Evolutionary conservation across 1,140 invertebrate species (phyloP).

Genomic region (Trachymyrmex septentrionalis): DNA sequence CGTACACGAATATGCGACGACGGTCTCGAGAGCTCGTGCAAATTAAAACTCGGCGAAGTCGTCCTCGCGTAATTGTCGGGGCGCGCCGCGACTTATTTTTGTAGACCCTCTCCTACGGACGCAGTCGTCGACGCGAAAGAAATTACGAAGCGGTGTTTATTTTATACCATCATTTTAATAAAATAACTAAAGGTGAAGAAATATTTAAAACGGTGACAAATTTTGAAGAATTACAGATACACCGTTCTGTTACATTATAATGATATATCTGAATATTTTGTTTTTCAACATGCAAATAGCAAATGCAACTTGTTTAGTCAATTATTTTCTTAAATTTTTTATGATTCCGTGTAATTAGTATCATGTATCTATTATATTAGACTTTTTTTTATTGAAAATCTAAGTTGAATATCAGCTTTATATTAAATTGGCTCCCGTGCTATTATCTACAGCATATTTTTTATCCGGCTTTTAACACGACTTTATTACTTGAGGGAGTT

Average conservation of each 20-base stretch:
- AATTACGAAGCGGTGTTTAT: slow-evolving; percentile 53
- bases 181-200: neutral
- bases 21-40: slow-evolving; percentile 51
- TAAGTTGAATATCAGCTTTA: neutral
- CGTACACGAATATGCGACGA: slow-evolving; percentile 30
- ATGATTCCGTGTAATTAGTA: neutral
- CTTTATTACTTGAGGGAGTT: slow-evolving; percentile 15
- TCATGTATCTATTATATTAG: neutral
- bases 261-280: neutral
- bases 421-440: neutral
- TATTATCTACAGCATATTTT: neutral
- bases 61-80: slow-evolving; percentile 74
- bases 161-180: slow-evolving; percentile 46
- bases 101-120: slow-evolving; percentile 63
- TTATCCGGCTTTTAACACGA: neutral
- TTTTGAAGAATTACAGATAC: neutral
- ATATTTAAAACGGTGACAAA: neutral
- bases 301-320: neutral
- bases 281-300: neutral
- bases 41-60: slow-evolving; percentile 76
- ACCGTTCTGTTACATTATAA: neutral
- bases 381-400: slow-evolving; percentile 11
- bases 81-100: slow-evolving; percentile 72
- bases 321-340: neutral
- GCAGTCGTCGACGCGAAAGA: slow-evolving; percentile 52